These are phyloP conservation scores for Prionace glauca DNA, from an alignment of 2,797 vertebrate genomes.

Conservation along the genomic window DNA sequence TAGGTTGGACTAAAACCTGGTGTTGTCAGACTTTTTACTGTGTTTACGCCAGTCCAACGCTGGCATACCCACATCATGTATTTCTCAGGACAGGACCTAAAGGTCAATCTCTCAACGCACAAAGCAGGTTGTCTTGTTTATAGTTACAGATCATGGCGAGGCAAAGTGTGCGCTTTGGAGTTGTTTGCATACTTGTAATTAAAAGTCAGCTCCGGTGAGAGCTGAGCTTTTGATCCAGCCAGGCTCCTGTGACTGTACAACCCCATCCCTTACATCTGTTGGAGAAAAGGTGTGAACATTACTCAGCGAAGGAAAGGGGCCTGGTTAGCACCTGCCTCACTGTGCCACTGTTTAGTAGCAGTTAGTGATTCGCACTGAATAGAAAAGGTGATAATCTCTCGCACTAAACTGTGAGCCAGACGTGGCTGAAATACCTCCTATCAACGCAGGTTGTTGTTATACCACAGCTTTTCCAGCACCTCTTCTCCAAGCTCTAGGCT, in stretches of 20 bases:
- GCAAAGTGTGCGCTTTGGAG: not conserved
- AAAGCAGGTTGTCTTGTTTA: not conserved
- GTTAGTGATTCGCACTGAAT: slow-evolving; percentile 47
- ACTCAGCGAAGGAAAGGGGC: slow-evolving; percentile 49
- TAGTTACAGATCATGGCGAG: not conserved
- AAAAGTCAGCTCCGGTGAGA: not conserved
- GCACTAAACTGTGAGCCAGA: slow-evolving; percentile 32
- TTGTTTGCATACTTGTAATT: not conserved
- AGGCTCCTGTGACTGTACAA: not conserved
- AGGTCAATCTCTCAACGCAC: not conserved
- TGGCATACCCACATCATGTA: no score
- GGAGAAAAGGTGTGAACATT: slow-evolving; percentile 51
- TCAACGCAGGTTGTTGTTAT: not conserved
- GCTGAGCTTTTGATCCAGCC: not conserved
- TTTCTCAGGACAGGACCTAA: not conserved
- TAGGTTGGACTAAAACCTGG: no score
- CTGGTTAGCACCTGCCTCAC: slow-evolving; percentile 40
- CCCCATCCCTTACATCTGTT: not conserved
- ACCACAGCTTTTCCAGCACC: not conserved
- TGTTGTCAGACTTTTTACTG: no score
- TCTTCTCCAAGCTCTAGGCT: no score
- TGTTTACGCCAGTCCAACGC: no score
- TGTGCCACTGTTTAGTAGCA: slow-evolving; percentile 35
- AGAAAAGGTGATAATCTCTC: slow-evolving; percentile 41
- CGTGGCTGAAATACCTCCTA: not conserved